phyloP scores from a whole-genome alignment of 1,140 invertebrate species.

The Eumaeus atala region DNA sequence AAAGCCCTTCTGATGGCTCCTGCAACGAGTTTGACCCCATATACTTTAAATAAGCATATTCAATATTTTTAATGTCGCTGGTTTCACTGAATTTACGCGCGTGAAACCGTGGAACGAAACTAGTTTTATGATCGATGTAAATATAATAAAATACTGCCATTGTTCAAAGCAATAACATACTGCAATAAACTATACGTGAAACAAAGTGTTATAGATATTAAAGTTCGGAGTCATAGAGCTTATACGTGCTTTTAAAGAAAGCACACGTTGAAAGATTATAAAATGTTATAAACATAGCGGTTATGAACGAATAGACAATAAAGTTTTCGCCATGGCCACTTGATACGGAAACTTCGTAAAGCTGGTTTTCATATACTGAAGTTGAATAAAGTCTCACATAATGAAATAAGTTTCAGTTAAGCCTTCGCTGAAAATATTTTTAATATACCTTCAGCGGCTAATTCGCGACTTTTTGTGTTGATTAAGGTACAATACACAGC shows the following conservation, averaged over 20 bases:
- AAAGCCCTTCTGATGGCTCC: too few relatives aligned
- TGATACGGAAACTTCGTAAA: slow-evolving; percentile 19
- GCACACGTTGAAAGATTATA: background rate
- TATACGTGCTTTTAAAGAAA: too few relatives aligned
- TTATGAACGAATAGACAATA: slow-evolving; percentile 18
- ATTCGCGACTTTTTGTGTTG: too few relatives aligned
- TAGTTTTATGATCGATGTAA: background rate
- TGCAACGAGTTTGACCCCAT: too few relatives aligned
- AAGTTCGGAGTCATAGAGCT: too few relatives aligned
- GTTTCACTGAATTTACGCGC: background rate
- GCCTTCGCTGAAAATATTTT: slow-evolving; percentile 17
- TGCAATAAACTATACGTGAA: too few relatives aligned
- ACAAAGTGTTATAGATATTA: too few relatives aligned
- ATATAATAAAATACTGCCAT: background rate
- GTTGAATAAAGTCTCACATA: slow-evolving; percentile 20
- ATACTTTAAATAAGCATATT: too few relatives aligned
- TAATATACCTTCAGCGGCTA: background rate
- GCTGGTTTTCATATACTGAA: slow-evolving; percentile 19
- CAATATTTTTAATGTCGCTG: background rate
- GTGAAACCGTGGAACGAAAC: slow-evolving; percentile 1
- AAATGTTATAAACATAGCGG: background rate
- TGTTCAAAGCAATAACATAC: too few relatives aligned
- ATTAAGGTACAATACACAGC: too few relatives aligned
- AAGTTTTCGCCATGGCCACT: slow-evolving; percentile 16
- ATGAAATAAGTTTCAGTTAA: slow-evolving; percentile 21